Conservation (phyloP, 2,888 invertebrate species). For the Rhingia campestris region DNA sequence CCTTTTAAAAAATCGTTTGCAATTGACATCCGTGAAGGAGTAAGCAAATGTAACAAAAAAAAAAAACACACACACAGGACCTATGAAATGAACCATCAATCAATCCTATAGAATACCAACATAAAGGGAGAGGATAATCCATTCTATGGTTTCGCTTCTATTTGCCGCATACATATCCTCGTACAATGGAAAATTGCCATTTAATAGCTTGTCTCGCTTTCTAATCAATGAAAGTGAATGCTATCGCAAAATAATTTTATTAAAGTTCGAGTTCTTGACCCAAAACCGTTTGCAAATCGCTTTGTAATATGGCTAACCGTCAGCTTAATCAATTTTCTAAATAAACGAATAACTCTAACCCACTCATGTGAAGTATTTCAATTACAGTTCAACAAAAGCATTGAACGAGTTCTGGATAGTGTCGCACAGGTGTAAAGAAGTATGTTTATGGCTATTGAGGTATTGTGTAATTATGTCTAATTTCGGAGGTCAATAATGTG, state of each 20-base stretch:
- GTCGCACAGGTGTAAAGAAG: too few relatives aligned
- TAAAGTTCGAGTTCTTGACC: conserved; percentile 6
- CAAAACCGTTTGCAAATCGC: conserved; percentile 26
- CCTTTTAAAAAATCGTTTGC: conserved; percentile 67
- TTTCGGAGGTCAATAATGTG: too few relatives aligned
- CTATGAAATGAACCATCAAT: conserved; percentile 67
- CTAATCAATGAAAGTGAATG: conserved; percentile 26
- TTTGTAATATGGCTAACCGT: conserved; percentile 1
- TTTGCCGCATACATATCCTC: not conserved
- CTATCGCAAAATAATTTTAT: not conserved
- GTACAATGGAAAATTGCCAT: conserved; percentile 49
- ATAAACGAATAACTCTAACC: conserved; percentile 15
- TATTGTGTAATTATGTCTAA: too few relatives aligned
- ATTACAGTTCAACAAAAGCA: too few relatives aligned
- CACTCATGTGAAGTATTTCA: not conserved
- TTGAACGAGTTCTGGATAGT: too few relatives aligned
- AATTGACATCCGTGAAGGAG: conserved; percentile 57
- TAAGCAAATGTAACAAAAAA: conserved; percentile 27
- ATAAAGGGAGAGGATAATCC: not conserved
- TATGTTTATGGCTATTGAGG: too few relatives aligned
- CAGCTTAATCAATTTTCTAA: conserved; percentile 54
- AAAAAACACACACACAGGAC: conserved; percentile 7
- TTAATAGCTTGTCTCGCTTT: conserved; percentile 56
- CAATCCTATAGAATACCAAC: conserved; percentile 37
- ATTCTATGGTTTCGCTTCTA: not conserved